phyloP scores from a whole-genome alignment of 2,797 vertebrate species.

The Thunnus albacares region DNA sequence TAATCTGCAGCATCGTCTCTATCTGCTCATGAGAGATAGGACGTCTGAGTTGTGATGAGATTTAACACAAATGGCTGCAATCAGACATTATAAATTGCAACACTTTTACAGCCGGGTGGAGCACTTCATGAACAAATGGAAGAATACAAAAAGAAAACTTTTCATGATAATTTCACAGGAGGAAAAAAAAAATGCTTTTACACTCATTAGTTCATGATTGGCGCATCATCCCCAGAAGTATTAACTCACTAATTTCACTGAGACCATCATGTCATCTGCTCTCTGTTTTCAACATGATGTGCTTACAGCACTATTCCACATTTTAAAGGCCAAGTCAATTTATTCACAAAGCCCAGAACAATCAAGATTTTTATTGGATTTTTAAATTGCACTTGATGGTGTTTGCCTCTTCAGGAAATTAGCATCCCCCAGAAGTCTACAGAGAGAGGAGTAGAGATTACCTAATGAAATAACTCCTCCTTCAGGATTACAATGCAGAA shows the following conservation, averaged over 20 bases:
- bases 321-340: constrained; percentile 38
- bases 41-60: constrained; percentile 28
- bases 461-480: constrained; percentile 67
- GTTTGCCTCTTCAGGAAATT: constrained; percentile 61
- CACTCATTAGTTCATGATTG: constrained; percentile 28
- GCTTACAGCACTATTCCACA: constrained; percentile 26
- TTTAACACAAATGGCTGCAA: constrained; percentile 29
- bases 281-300: background rate
- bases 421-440: constrained; percentile 35
- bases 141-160: background rate
- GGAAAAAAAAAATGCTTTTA: constrained; percentile 14
- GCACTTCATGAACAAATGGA: background rate
- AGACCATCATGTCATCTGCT: constrained; percentile 9
- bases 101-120: background rate
- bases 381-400: constrained; percentile 59
- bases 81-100: constrained; percentile 8
- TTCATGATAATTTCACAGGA: background rate
- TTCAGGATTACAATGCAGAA: constrained; percentile 56
- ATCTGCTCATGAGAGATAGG: constrained; percentile 39
- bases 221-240: constrained; percentile 18
- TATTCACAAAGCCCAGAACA: constrained; percentile 60
- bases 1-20: constrained; percentile 45
- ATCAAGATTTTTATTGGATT: constrained; percentile 67
- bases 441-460: constrained; percentile 44
- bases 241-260: constrained; percentile 16